Conservation (phyloP, 2,113 vertebrate genomes). For the Alligator sinensis region DNA sequence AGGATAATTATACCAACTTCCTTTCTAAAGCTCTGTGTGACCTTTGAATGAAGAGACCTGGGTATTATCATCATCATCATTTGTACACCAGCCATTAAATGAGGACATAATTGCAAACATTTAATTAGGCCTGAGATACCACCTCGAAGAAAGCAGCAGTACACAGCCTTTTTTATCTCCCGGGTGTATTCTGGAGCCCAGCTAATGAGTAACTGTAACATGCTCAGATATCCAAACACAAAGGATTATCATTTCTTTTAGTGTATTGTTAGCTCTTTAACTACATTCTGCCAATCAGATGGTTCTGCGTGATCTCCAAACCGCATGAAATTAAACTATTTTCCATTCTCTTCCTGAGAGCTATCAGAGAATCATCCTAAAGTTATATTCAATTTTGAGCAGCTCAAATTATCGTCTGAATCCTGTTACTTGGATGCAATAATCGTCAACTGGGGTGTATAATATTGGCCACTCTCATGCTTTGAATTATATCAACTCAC, state of each 20-base stretch:
- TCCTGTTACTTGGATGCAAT: constrained; percentile 1
- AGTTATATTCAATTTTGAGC: constrained; percentile 6
- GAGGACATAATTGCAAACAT: neutral
- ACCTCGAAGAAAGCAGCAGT: neutral
- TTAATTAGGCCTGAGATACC: neutral
- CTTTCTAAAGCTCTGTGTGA: too few species aligned
- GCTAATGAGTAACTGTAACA: neutral
- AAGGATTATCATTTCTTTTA: neutral
- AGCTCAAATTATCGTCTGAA: constrained; percentile 19
- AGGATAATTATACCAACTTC: too few species aligned
- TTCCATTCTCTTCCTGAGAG: constrained; percentile 36
- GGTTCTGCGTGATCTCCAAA: constrained; percentile 40
- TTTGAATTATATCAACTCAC: neutral
- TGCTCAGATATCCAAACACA: neutral
- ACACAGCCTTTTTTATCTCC: neutral
- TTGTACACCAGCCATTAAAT: neutral
- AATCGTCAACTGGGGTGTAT: constrained; percentile 10
- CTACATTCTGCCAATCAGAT: constrained; percentile 47
- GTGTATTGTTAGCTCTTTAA: neutral
- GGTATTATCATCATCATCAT: too few species aligned
- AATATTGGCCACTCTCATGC: constrained; percentile 1
- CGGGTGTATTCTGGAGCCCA: neutral
- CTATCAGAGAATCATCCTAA: constrained; percentile 27
- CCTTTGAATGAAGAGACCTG: too few species aligned
- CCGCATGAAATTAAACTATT: constrained; percentile 34